Base-by-base conservation (phyloP, 2,888 invertebrate species). In the Operophtera brumata region DNA sequence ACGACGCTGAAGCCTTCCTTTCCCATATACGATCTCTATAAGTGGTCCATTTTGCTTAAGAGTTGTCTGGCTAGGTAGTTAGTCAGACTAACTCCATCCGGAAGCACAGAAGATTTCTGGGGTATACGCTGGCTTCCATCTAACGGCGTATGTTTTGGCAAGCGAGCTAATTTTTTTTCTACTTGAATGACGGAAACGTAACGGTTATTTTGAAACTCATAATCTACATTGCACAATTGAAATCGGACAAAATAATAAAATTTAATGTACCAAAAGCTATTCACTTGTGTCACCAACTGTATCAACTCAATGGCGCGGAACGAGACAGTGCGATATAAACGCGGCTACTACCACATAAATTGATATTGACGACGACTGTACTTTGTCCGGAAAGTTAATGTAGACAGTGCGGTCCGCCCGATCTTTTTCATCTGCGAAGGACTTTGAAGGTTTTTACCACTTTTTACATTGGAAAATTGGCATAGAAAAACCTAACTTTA, bases 281-380 rank as follows among this genome's bases (percentile, higher is more conserved):
- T 20, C 53, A 54, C 54, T 66, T 68, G 9, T 68, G 28, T 61
- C 58, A 13, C 37, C 37, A 59, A 57, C 56, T 64, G 74, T 79
- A 74, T 73, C 68, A 70, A 69, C 68, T 70, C 73, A 70, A 70
- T 72, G 68, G 66, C 65, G 70, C 55, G 70, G 62, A 73, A 75
- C 67, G 72, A 72, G 76, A 70, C 70, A 70, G 73, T 61, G 59
- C 72, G 73, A 73, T 73, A 72, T 67, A 61, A 59, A 61, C 54
- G 60, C 61, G 61, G 57, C 62, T 62, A 63, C 55, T 59, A 54
- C 49, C 67, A 57, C 59, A 54, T 62, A 73, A 77, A 82, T 82
- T 77, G 73, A 77, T 78, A 80, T 80, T 80, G 80, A 77, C 71
- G 73, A 71, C 69, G 77, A 73, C 78, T 80, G 79, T 79, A 76